Evolutionary conservation across 1,140 invertebrate species (phyloP).

Genomic region (Helicoverpa zea): DNA sequence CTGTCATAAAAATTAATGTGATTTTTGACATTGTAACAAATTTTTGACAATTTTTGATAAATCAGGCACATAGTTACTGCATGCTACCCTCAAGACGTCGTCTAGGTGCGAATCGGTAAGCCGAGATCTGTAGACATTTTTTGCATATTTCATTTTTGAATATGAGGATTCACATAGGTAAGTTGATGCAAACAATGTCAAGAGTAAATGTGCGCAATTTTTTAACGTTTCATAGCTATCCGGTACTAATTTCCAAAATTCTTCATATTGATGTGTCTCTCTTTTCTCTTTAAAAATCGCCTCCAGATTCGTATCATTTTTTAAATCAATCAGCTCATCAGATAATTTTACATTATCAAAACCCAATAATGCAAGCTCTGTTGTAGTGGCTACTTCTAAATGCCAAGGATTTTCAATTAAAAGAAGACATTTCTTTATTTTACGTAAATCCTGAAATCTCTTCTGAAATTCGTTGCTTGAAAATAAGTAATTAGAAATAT

Average conservation of each 20-base stretch:
- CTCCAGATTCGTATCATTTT: background rate
- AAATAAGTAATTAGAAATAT: background rate
- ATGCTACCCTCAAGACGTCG: background rate
- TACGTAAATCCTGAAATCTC: background rate
- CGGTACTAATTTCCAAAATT: background rate
- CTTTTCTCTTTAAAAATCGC: background rate
- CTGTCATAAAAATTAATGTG: no score
- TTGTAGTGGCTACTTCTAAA: background rate
- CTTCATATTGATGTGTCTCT: background rate
- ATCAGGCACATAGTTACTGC: background rate
- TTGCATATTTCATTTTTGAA: background rate
- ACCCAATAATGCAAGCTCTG: background rate
- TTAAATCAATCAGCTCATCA: background rate
- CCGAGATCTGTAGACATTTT: background rate
- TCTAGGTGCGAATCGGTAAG: background rate
- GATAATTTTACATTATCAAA: background rate
- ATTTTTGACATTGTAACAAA: no score
- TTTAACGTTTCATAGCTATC: background rate
- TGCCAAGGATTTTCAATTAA: slow-evolving; percentile 3
- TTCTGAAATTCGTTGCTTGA: background rate
- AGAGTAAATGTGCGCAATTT: background rate
- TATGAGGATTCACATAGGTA: background rate
- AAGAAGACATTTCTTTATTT: background rate
- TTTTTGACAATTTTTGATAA: no score
- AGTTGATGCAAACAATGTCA: background rate